A percentile compares a stretch with the other conserved stretches of the same genome.
These are phyloP conservation scores for Luffia ferchaultella DNA, from an alignment of 2,888 invertebrate species.

Conservation along the genomic window DNA sequence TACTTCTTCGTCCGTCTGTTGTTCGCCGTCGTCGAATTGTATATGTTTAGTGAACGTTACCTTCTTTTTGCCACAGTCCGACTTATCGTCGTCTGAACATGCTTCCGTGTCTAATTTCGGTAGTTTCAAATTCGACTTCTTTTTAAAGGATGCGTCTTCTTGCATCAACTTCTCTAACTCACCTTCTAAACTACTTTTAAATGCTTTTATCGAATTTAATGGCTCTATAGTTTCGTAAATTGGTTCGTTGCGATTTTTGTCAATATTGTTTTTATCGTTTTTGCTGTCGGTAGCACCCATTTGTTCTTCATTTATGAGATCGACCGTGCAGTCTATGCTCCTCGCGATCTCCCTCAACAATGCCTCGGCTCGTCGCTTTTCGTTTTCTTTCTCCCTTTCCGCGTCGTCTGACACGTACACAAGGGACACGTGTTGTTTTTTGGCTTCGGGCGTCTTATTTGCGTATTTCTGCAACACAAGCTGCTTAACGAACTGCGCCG, in stretches of 20 bases:
- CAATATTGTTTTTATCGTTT: constrained; percentile 12
- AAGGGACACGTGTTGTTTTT: constrained; percentile 48
- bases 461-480: constrained; percentile 55
- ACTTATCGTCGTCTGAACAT: constrained; percentile 52
- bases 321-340: constrained; percentile 51
- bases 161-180: constrained; percentile 37
- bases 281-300: constrained; percentile 46
- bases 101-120: constrained; percentile 49
- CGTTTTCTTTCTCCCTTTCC: constrained; percentile 26
- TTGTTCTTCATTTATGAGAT: constrained; percentile 33
- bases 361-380: constrained; percentile 50
- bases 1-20: constrained; percentile 51
- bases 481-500: constrained; percentile 51
- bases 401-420: constrained; percentile 47
- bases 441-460: constrained; percentile 29
- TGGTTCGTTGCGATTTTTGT: constrained; percentile 20
- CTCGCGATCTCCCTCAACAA: constrained; percentile 50
- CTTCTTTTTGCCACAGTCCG: constrained; percentile 48
- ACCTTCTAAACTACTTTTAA: constrained; percentile 39
- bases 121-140: constrained; percentile 50
- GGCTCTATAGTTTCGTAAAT: constrained; percentile 30
- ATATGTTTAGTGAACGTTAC: constrained; percentile 58
- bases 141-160: constrained; percentile 33
- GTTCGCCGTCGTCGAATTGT: constrained; percentile 59
- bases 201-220: constrained; percentile 23